These are phyloP conservation scores for Pararge aegeria DNA, from an alignment of 1,140 invertebrate genomes.

Conservation along the genomic window DNA sequence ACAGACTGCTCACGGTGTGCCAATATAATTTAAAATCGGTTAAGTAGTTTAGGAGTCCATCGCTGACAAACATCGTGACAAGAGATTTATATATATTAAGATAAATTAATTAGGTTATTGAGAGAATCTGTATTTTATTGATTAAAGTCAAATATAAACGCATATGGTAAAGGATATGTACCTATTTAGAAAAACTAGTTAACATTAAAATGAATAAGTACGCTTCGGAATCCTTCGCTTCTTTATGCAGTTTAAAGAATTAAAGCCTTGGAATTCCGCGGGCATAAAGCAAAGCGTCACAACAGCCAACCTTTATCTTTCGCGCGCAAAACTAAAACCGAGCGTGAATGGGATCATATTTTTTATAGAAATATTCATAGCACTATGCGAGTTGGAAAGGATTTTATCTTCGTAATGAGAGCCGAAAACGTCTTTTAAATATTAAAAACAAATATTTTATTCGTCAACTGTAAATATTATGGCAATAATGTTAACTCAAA, in stretches of 20 bases:
- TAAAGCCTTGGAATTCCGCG: conserved; percentile 18
- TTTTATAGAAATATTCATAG: background rate
- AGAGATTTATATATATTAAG: too few relatives aligned
- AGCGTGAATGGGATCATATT: background rate
- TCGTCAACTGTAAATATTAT: too few relatives aligned
- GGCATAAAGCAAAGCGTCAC: conserved; percentile 14
- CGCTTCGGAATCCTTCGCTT: background rate
- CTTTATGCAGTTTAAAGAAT: conserved; percentile 2
- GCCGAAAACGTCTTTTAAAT: background rate
- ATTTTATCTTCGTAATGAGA: conserved; percentile 1
- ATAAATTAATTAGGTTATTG: too few relatives aligned
- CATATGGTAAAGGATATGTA: too few relatives aligned
- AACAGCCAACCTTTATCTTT: conserved; percentile 21
- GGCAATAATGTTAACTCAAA: too few relatives aligned
- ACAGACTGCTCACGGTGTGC: too few relatives aligned
- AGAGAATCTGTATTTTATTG: too few relatives aligned
- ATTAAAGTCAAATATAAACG: too few relatives aligned
- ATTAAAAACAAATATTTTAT: background rate
- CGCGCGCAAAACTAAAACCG: conserved; percentile 20
- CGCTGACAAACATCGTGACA: too few relatives aligned
- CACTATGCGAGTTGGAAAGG: conserved; percentile 6
- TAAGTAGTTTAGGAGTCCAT: too few relatives aligned
- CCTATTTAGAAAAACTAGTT: conserved; percentile 1
- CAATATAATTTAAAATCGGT: too few relatives aligned
- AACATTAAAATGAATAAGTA: background rate